phyloP scores from a whole-genome alignment of 1,140 invertebrate genomes.

The Drosophila lowei region DNA sequence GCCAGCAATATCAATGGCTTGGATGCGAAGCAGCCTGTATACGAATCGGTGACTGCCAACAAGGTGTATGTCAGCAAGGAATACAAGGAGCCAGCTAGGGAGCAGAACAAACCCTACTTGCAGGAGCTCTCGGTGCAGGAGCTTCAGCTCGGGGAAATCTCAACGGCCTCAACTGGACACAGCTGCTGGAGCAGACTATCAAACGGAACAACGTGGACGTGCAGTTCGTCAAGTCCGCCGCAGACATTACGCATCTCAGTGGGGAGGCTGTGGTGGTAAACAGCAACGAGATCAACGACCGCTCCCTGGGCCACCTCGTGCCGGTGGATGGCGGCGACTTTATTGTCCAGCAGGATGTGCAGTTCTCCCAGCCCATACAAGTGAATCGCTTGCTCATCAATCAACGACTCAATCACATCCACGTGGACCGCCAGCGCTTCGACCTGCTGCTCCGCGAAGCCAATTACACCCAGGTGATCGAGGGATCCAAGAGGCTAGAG shows the following conservation, averaged over 20 bases:
- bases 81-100: slow-evolving; percentile 27
- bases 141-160: slow-evolving; percentile 57
- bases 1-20: slow-evolving; percentile 63
- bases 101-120: slow-evolving; percentile 13
- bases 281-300: slow-evolving; percentile 59
- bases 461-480: slow-evolving; percentile 78
- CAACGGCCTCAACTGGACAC: slow-evolving; percentile 57
- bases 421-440: slow-evolving; percentile 77
- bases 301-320: slow-evolving; percentile 53
- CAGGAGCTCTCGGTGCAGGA: slow-evolving; percentile 41
- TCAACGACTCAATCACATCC: slow-evolving; percentile 82
- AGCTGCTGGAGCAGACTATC: slow-evolving; percentile 57
- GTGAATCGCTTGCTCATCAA: slow-evolving; percentile 78
- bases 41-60: slow-evolving; percentile 48
- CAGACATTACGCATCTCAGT: slow-evolving; percentile 48
- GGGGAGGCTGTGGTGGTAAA: slow-evolving; percentile 54
- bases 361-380: slow-evolving; percentile 74
- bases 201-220: slow-evolving; percentile 56
- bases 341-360: slow-evolving; percentile 82
- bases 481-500: slow-evolving; percentile 80
- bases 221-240: slow-evolving; percentile 62
- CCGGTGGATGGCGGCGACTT: slow-evolving; percentile 66
- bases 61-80: slow-evolving; percentile 60
- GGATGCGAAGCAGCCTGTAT: slow-evolving; percentile 41
- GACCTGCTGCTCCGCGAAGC: slow-evolving; percentile 81